Base-by-base conservation (phyloP, 35 echinoderm and acorn worm species). In the Eucidaris tribuloides region DNA sequence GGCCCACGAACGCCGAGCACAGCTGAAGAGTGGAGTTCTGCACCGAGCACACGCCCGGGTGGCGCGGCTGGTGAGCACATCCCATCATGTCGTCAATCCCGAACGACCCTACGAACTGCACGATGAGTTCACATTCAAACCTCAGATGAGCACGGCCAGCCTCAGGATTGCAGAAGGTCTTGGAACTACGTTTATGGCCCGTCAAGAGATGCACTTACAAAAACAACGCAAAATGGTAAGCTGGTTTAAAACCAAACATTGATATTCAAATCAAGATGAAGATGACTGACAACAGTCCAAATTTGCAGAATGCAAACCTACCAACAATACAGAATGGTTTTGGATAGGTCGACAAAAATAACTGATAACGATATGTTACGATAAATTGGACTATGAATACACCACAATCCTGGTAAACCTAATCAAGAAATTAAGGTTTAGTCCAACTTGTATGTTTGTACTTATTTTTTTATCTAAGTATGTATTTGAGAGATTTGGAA, bases 51-150 rank as follows among this genome's bases (percentile, higher is more conserved):
- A 35, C 28, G 71, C 58, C 18, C 60, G 65, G 25, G 85, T n/a
- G n/a, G n/a, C n/a, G n/a, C n/a, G n/a, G n/a, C n/a, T n/a, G n/a
- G n/a, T n/a, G n/a, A n/a, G n/a, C n/a, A n/a, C n/a, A n/a, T n/a
- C n/a, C n/a, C n/a, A n/a, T n/a, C n/a, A n/a, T n/a, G n/a, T n/a
- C n/a, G n/a, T n/a, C n/a, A n/a, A n/a, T n/a, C n/a, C n/a, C n/a
- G n/a, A n/a, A n/a, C n/a, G n/a, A n/a, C n/a, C n/a, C n/a, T n/a
- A n/a, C n/a, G n/a, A n/a, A n/a, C n/a, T n/a, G n/a, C n/a, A n/a
- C n/a, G n/a, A n/a, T n/a, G 93, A 96, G 31, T 97, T 92, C 71
- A 97, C 89, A n/a, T 97, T 97, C 79, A 88, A 85, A 84, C 94
- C 94, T 18, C 94, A 92, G 49, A 91, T 97, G 85, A 97, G 94